phyloP scores from a whole-genome alignment of 2,113 vertebrate species.

The Todiramphus saurophagus region DNA sequence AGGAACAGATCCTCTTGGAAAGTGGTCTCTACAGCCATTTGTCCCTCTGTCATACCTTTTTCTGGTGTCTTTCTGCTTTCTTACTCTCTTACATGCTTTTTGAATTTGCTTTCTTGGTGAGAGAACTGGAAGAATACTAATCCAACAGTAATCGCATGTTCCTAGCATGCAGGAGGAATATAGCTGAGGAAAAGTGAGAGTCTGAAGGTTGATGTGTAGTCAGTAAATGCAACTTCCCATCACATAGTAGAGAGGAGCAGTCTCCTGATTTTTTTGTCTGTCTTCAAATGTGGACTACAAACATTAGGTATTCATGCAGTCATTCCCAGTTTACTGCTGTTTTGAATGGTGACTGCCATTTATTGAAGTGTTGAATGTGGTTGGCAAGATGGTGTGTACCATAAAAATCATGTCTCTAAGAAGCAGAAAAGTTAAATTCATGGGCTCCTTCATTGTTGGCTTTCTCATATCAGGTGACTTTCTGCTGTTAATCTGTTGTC shows the following conservation, averaged over 20 bases:
- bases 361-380: not conserved
- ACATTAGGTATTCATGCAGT: not conserved
- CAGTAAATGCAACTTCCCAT: not conserved
- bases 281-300: not conserved
- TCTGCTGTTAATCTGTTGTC: constrained; percentile 6
- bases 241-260: not conserved
- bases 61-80: not conserved
- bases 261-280: not conserved
- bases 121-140: not conserved
- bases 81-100: not conserved
- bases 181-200: not conserved
- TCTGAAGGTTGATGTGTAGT: not conserved
- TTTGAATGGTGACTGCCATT: not conserved
- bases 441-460: not conserved
- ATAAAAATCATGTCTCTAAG: not conserved
- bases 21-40: not conserved
- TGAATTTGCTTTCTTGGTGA: not conserved
- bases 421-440: not conserved
- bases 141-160: not conserved
- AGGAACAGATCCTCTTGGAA: not conserved
- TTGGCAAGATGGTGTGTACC: not conserved
- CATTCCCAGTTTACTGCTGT: not conserved
- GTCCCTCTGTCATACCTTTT: not conserved
- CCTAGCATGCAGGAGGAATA: not conserved
- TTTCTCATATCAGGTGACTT: not conserved